phyloP scores from a whole-genome alignment of 2,113 vertebrate genomes.

The Zingel zingel region DNA sequence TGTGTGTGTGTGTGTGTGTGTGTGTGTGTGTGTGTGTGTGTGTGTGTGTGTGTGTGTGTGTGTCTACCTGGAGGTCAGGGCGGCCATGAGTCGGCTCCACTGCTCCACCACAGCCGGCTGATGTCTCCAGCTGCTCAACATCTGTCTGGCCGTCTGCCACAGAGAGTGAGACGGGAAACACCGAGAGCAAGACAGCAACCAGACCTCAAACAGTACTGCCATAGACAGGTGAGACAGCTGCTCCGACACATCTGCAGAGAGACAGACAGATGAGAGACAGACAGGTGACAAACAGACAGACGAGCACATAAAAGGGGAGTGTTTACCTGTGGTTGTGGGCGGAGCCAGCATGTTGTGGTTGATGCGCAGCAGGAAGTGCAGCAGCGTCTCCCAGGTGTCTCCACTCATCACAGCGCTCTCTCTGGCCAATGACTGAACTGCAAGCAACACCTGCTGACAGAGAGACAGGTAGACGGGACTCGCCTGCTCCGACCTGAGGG shows the following conservation, averaged over 20 bases:
- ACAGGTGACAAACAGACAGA: background rate
- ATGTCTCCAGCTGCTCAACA: constrained; percentile 95
- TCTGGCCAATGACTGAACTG: constrained; percentile 91
- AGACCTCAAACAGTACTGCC: constrained; percentile 93
- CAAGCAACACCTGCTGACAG: constrained; percentile 92
- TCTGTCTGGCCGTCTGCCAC: constrained; percentile 94
- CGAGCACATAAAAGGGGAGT: background rate
- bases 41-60: no score
- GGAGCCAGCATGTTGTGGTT: constrained; percentile 91
- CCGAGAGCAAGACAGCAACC: constrained; percentile 90
- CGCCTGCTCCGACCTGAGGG: constrained; percentile 84
- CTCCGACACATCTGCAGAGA: constrained; percentile 84
- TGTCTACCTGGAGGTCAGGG: constrained; percentile 91
- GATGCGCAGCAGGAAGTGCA: constrained; percentile 94
- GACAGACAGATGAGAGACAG: background rate
- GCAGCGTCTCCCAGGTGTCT: constrained; percentile 95
- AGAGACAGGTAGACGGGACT: constrained; percentile 89
- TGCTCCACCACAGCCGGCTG: constrained; percentile 93
- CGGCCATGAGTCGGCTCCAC: constrained; percentile 93
- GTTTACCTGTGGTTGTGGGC: constrained; percentile 80
- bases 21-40: no score
- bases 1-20: no score
- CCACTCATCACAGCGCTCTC: constrained; percentile 90
- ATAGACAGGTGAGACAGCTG: constrained; percentile 91
- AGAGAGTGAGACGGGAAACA: constrained; percentile 95